Conservation (phyloP, 2,888 invertebrate genomes). For the Smittia aterrima region DNA sequence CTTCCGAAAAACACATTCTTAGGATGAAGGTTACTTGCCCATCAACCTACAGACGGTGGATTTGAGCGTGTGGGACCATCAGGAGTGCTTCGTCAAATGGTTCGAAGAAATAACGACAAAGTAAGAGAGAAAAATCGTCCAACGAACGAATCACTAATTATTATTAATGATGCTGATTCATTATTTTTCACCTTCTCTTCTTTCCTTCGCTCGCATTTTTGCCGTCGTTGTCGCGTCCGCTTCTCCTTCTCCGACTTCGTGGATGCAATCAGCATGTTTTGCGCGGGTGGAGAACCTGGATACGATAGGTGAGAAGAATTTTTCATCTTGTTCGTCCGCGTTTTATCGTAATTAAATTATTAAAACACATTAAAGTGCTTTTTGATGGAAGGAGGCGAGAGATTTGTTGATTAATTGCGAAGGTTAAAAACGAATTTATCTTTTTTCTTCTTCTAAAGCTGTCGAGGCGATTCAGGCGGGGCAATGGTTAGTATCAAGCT, state of each 20-base stretch:
- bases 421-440: background rate
- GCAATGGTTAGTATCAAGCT: slow-evolving; percentile 1
- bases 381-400: slow-evolving; percentile 11
- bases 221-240: background rate
- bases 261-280: slow-evolving; percentile 30
- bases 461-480: background rate
- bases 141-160: slow-evolving; percentile 1
- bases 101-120: background rate
- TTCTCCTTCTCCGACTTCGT: background rate
- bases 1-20: background rate
- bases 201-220: background rate
- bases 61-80: slow-evolving; percentile 25
- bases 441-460: background rate
- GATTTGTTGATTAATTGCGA: slow-evolving; percentile 5
- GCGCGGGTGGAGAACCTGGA: slow-evolving; percentile 32
- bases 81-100: slow-evolving; percentile 21
- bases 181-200: background rate
- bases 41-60: slow-evolving; percentile 16
- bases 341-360: background rate
- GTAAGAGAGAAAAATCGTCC: slow-evolving; percentile 4
- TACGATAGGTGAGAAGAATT: slow-evolving; percentile 15
- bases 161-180: slow-evolving; percentile 17
- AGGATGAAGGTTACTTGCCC: background rate
- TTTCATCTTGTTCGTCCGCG: background rate
- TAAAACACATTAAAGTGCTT: slow-evolving; percentile 12